Conservation (phyloP, 2,113 vertebrate species). For the Prietella phreatophila region DNA sequence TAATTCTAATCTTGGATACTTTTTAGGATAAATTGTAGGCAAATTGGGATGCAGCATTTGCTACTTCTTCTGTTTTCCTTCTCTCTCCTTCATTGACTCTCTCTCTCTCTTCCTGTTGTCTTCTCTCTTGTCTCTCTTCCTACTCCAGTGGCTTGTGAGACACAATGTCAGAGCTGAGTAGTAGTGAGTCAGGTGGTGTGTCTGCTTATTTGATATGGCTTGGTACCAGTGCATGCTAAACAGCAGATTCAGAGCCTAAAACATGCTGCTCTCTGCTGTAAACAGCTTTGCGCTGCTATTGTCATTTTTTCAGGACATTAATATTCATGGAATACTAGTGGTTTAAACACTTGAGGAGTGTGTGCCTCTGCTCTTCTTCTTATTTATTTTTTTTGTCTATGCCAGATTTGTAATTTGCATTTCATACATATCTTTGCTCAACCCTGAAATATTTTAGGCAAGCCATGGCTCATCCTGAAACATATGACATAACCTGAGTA, state of each 20-base stretch:
- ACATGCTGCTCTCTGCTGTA: slow-evolving; percentile 67
- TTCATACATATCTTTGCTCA: slow-evolving; percentile 54
- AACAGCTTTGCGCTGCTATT: slow-evolving; percentile 76
- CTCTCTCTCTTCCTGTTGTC: slow-evolving; percentile 12
- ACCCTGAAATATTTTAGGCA: slow-evolving; percentile 56
- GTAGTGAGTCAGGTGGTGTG: slow-evolving; percentile 55
- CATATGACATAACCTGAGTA: slow-evolving; percentile 51
- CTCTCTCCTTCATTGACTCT: not conserved
- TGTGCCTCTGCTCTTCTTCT: slow-evolving; percentile 36
- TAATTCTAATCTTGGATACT: too few species aligned
- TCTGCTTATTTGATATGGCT: slow-evolving; percentile 64
- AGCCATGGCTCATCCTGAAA: slow-evolving; percentile 35
- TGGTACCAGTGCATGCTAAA: slow-evolving; percentile 58
- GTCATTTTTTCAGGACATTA: slow-evolving; percentile 73
- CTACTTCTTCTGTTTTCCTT: slow-evolving; percentile 6
- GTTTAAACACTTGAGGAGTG: slow-evolving; percentile 71
- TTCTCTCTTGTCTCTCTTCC: slow-evolving; percentile 25
- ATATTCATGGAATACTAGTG: slow-evolving; percentile 74
- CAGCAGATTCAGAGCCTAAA: slow-evolving; percentile 65
- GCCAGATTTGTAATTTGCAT: slow-evolving; percentile 57
- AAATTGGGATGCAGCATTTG: too few species aligned
- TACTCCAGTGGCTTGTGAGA: slow-evolving; percentile 32
- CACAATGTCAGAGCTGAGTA: slow-evolving; percentile 39
- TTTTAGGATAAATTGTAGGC: too few species aligned
- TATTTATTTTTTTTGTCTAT: slow-evolving; percentile 34